Conservation (phyloP, 2,113 vertebrate genomes). For the Semicossyphus pulcher region DNA sequence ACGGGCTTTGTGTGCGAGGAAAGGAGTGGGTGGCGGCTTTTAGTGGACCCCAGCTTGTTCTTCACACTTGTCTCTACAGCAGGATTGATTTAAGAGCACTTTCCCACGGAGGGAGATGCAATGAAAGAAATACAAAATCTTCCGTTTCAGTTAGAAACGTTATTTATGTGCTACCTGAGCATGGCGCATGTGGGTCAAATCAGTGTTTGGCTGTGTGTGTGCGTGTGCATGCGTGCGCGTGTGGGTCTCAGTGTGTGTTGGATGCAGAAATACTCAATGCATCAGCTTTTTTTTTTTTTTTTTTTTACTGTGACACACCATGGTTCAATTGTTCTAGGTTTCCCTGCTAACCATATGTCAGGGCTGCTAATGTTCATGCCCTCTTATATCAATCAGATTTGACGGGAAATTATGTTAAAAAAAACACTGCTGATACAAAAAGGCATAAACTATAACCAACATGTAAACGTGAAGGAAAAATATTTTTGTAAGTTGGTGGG, state of each 20-base stretch:
- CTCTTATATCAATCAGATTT: slow-evolving; percentile 65
- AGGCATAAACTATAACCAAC: not conserved
- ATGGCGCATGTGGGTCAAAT: slow-evolving; percentile 59
- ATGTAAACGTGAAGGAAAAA: too few relatives aligned
- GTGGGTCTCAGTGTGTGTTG: slow-evolving; percentile 24
- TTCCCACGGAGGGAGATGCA: slow-evolving; percentile 65
- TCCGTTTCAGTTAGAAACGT: slow-evolving; percentile 32
- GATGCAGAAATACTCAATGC: slow-evolving; percentile 62
- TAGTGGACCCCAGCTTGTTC: slow-evolving; percentile 61
- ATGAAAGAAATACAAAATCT: slow-evolving; percentile 35
- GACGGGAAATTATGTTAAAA: slow-evolving; percentile 29
- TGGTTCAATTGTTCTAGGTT: slow-evolving; percentile 81
- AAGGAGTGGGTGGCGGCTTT: slow-evolving; percentile 90
- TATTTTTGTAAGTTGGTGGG: too few relatives aligned
- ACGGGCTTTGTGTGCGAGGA: slow-evolving; percentile 89
- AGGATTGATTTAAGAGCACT: slow-evolving; percentile 68
- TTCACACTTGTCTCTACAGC: slow-evolving; percentile 68
- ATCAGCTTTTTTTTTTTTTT: slow-evolving; percentile 61
- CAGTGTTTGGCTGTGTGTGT: slow-evolving; percentile 48
- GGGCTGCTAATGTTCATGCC: slow-evolving; percentile 63
- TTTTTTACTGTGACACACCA: slow-evolving; percentile 64
- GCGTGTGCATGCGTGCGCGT: slow-evolving; percentile 36
- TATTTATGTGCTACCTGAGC: slow-evolving; percentile 47
- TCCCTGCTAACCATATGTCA: slow-evolving; percentile 84
- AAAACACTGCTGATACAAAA: slow-evolving; percentile 17